Percentiles rank a stretch among this genome's conserved stretches.
These are phyloP conservation scores for Elmis aenea DNA, from an alignment of 2,888 invertebrate genomes.

Conservation along the genomic window DNA sequence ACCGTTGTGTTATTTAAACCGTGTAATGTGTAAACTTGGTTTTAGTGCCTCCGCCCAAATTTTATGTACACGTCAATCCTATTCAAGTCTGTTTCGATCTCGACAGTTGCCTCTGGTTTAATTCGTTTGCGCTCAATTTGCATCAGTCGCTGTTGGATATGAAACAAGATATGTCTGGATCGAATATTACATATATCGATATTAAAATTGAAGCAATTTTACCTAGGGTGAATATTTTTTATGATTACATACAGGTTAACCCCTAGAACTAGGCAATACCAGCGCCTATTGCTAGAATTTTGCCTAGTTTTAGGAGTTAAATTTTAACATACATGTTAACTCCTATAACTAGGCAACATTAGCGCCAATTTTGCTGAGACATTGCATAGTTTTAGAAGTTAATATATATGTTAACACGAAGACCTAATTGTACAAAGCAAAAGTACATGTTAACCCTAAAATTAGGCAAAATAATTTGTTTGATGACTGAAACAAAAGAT, in stretches of 20 bases:
- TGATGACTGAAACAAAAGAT: too few species aligned
- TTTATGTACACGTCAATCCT: conserved; percentile 89
- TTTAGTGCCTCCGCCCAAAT: conserved; percentile 89
- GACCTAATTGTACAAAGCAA: not conserved
- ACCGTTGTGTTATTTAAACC: not conserved
- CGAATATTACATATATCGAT: conserved; percentile 66
- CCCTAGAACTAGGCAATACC: too few species aligned
- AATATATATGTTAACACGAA: too few species aligned
- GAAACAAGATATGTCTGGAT: conserved; percentile 39
- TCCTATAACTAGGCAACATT: too few species aligned
- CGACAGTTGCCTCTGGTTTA: conserved; percentile 87
- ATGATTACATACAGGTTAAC: conserved; percentile 2
- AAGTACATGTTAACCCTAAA: too few species aligned
- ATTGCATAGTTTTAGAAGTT: too few species aligned
- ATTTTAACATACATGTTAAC: too few species aligned
- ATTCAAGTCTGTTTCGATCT: conserved; percentile 83
- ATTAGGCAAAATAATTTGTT: too few species aligned
- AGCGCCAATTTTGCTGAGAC: too few species aligned
- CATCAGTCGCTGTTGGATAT: conserved; percentile 65
- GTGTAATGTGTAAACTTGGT: conserved; percentile 22
- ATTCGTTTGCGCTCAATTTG: conserved; percentile 86
- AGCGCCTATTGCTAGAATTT: too few species aligned
- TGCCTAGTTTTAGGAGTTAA: too few species aligned
- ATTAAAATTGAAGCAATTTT: conserved; percentile 88
- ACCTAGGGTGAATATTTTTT: conserved; percentile 66